phyloP scores from a whole-genome alignment of 2,797 vertebrate species.

The Gouania willdenowi region DNA sequence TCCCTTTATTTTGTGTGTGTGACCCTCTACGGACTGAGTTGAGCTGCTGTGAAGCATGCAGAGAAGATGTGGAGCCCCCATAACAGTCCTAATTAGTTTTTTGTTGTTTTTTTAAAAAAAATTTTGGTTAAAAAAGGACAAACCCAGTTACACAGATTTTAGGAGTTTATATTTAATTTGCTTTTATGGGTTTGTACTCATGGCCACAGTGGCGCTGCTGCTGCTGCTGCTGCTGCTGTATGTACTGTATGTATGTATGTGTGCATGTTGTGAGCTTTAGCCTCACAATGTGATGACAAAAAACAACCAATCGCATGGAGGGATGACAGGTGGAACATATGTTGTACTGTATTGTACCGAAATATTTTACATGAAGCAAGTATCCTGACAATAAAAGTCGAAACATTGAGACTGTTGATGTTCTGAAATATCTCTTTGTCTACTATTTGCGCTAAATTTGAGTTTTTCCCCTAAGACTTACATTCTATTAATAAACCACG shows the following conservation, averaged over 20 bases:
- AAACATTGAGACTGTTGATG: conserved; percentile 70
- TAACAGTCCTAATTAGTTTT: conserved; percentile 42
- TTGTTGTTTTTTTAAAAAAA: conserved; percentile 19
- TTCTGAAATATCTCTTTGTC: too few relatives aligned
- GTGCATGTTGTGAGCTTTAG: conserved; percentile 86
- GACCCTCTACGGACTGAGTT: too few relatives aligned
- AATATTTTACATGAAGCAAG: conserved; percentile 99
- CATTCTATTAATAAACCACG: too few relatives aligned
- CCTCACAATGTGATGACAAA: conserved; percentile 86
- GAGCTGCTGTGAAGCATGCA: conserved; percentile 71
- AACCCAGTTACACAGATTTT: conserved; percentile 70
- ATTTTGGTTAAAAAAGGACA: conserved; percentile 60
- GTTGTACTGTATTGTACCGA: conserved; percentile 99
- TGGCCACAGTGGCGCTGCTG: conserved; percentile 60
- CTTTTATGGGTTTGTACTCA: conserved; percentile 77
- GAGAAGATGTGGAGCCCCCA: conserved; percentile 57
- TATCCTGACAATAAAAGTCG: conserved; percentile 96
- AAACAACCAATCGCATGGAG: conserved; percentile 67
- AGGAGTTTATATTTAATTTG: conserved; percentile 79
- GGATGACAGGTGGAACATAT: conserved; percentile 88
- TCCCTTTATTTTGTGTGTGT: too few relatives aligned
- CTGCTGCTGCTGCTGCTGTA: conserved; percentile 76
- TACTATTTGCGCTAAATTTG: too few relatives aligned
- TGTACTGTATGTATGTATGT: conserved; percentile 80
- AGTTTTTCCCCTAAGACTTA: too few relatives aligned